Percentiles rank a stretch among this genome's conserved stretches.
phyloP scores from a whole-genome alignment of 2,888 invertebrate species.

The Eustalomyia histrio region DNA sequence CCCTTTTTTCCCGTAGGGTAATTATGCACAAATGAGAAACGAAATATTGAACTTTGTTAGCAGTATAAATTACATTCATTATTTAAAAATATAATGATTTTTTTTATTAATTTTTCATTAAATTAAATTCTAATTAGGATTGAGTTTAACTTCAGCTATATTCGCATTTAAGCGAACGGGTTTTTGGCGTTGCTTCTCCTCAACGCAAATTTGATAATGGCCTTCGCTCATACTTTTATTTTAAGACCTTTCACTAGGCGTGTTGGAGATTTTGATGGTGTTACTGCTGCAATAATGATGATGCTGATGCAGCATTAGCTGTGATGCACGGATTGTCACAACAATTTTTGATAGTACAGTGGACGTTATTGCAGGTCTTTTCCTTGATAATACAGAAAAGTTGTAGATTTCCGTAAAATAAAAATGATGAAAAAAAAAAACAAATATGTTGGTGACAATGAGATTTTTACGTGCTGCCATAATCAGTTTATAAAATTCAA shows the following conservation, averaged over 20 bases:
- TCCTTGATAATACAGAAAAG: slow-evolving; percentile 73
- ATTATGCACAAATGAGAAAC: slow-evolving; percentile 10
- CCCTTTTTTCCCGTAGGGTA: too few species aligned
- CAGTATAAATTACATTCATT: slow-evolving; percentile 8
- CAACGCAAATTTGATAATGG: slow-evolving; percentile 74
- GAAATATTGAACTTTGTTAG: slow-evolving; percentile 16
- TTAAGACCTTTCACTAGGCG: slow-evolving; percentile 67
- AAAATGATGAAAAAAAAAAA: slow-evolving; percentile 72
- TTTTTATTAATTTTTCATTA: slow-evolving; percentile 12
- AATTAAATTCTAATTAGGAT: slow-evolving; percentile 54
- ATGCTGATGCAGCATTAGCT: slow-evolving; percentile 39
- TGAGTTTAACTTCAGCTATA: slow-evolving; percentile 73
- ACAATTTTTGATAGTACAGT: slow-evolving; percentile 44
- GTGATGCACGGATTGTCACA: slow-evolving; percentile 63
- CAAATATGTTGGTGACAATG: slow-evolving; percentile 72
- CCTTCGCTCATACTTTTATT: slow-evolving; percentile 74
- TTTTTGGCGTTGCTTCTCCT: slow-evolving; percentile 72
- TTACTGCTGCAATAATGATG: not conserved
- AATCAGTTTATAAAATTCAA: slow-evolving; percentile 56
- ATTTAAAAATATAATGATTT: too few species aligned
- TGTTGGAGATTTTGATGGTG: slow-evolving; percentile 59
- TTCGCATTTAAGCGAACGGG: slow-evolving; percentile 71
- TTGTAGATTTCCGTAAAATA: slow-evolving; percentile 71
- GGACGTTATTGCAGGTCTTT: slow-evolving; percentile 61
- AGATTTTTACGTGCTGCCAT: slow-evolving; percentile 73